Percentiles rank a stretch among this genome's conserved stretches.
These are phyloP conservation scores for Rotaria socialis DNA, from an alignment of 2,888 invertebrate genomes.

Conservation along the genomic window DNA sequence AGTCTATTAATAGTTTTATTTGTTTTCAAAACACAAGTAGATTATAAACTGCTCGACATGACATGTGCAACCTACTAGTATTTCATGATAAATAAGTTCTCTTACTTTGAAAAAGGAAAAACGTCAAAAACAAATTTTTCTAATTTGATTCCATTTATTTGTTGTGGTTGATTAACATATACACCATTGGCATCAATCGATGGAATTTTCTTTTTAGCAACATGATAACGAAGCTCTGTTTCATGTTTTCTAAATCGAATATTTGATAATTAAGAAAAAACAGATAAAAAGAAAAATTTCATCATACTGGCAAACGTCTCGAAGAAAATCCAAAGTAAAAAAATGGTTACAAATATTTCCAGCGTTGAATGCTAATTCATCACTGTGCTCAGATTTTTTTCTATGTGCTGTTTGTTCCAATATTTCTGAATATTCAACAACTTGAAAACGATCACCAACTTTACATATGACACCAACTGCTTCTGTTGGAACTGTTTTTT, in stretches of 20 bases:
- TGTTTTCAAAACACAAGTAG: too few relatives aligned
- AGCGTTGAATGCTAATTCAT: conserved; percentile 79
- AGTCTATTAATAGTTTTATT: too few relatives aligned
- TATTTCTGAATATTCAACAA: conserved; percentile 94
- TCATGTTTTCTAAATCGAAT: conserved; percentile 65
- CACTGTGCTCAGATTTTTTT: conserved; percentile 65
- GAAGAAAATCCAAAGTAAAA: conserved; percentile 80
- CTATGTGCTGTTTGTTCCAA: conserved; percentile 76
- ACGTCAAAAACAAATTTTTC: conserved; percentile 99
- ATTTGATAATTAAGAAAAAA: not conserved
- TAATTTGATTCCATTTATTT: conserved; percentile 91
- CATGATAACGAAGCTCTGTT: conserved; percentile 76
- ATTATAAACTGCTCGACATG: too few relatives aligned
- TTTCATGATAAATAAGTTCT: conserved; percentile 45
- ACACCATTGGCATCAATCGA: conserved; percentile 71
- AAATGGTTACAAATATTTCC: conserved; percentile 98
- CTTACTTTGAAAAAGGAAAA: conserved; percentile 78
- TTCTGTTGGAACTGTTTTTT: conserved; percentile 82
- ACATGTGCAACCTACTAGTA: too few relatives aligned
- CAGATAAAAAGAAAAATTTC: conserved; percentile 33
- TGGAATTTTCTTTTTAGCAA: conserved; percentile 94
- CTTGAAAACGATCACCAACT: conserved; percentile 79
- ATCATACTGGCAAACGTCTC: conserved; percentile 67
- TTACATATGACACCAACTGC: conserved; percentile 91
- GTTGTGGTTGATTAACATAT: conserved; percentile 67